phyloP scores from a whole-genome alignment of 2,797 vertebrate species.

The Premnoplex brunnescens region DNA sequence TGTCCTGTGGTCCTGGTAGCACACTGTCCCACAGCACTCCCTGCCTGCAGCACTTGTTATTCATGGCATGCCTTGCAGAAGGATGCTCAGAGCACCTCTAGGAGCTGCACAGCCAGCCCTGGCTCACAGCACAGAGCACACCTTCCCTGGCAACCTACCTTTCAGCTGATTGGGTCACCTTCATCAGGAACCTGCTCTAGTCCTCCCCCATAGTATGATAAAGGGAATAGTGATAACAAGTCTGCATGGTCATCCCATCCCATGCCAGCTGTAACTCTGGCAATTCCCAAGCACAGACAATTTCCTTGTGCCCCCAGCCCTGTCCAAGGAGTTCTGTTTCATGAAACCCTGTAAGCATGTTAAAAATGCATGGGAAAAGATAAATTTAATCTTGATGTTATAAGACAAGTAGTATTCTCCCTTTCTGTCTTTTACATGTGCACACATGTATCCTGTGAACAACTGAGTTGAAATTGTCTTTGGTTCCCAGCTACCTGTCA shows the following conservation, averaged over 20 bases:
- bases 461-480: background rate
- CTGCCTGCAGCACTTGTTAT: fast-evolving
- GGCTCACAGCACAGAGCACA: no score
- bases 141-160: background rate
- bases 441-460: background rate
- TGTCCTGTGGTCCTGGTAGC: background rate
- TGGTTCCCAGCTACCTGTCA: background rate
- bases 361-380: background rate
- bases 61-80: background rate
- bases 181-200: fast-evolving
- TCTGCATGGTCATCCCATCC: fast-evolving
- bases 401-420: background rate
- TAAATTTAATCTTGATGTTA: background rate
- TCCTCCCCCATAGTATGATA: fast-evolving
- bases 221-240: fast-evolving
- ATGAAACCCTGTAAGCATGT: background rate
- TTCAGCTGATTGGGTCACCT: background rate
- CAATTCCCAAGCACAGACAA: background rate
- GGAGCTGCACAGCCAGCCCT: no score
- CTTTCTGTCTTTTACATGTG: background rate
- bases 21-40: background rate
- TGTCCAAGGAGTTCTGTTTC: background rate
- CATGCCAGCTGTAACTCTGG: background rate
- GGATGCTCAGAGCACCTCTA: background rate
- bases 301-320: background rate